Evolutionary conservation across 92 coral and sea anemone genomes (phyloP), one percentile per base, ranked within the genome.

Genomic region (Paramuricea clavata): DNA sequence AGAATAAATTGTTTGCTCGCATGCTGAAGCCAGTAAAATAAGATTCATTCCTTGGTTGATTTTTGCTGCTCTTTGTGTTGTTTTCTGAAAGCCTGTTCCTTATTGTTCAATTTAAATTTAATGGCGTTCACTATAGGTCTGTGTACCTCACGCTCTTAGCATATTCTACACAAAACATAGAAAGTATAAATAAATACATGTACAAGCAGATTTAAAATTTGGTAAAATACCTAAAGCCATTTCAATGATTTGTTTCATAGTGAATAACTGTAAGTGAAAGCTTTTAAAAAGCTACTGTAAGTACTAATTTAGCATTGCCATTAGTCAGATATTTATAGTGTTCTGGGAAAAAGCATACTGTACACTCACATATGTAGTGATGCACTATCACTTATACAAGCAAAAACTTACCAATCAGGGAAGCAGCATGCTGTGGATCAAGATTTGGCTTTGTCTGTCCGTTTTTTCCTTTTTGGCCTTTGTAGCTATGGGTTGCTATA

Each of bases 131-230:
- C 26, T 0, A 61, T 61, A 30, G 3, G 9, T 30, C 69, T 2
- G 69, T 61, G 31, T 61, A 61, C 16, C 16, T 61, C 26, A 61
- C 31, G 5, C 35, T 61, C 31, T 19, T 57, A 16, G 67, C 67
- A 57, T 57, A 57, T 57, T 57, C 67, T 57, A 57, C 67, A 57
- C 67, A 57, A 57, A 57, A 57, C 28, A 57, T 6, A 57, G 5
- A 57, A 57, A 57, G 6, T 3, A 12, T 5, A 57, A 16, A 6
- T 16, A 57, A n/a, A n/a, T n/a, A n/a, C n/a, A n/a, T n/a, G n/a
- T n/a, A n/a, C n/a, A n/a, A n/a, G n/a, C n/a, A n/a, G n/a, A n/a
- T n/a, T n/a, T n/a, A n/a, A n/a, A n/a, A n/a, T n/a, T n/a, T n/a
- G n/a, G n/a, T n/a, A n/a, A n/a, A n/a, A n/a, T n/a, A n/a, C n/a